A percentile compares a stretch with the other conserved stretches of the same genome.
Evolutionary conservation across 2,888 invertebrate genomes (phyloP).

Genomic region (Rhagophthalmus giganteus): DNA sequence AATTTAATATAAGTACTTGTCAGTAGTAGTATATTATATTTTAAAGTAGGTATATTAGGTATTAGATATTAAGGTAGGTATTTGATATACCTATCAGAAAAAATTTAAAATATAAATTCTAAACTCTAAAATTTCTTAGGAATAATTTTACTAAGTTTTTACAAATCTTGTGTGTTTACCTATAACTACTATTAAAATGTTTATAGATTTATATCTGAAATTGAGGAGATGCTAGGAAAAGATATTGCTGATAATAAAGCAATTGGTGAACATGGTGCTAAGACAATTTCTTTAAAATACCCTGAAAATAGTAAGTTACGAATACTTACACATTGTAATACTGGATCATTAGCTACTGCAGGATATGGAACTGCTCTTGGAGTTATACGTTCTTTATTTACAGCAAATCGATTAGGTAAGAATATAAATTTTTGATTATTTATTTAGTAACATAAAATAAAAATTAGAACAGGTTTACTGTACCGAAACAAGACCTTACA

Average conservation of each 20-base stretch:
- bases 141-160: no score
- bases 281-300: conserved; percentile 68
- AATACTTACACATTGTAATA: conserved; percentile 96
- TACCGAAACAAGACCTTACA: conserved; percentile 97
- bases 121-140: background rate
- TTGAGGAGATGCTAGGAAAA: conserved; percentile 81
- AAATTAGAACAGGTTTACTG: conserved; percentile 84
- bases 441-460: no score
- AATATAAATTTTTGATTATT: conserved; percentile 5
- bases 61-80: no score
- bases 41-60: no score
- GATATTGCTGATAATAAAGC: conserved; percentile 86
- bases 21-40: no score
- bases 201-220: conserved; percentile 72
- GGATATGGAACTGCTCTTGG: conserved; percentile 98
- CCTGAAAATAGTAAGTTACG: conserved; percentile 66
- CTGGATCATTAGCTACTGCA: conserved; percentile 95
- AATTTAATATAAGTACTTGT: no score
- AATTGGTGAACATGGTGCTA: conserved; percentile 83
- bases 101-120: background rate
- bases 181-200: no score
- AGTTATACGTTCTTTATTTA: conserved; percentile 83
- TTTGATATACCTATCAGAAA: no score
- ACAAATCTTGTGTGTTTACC: no score
- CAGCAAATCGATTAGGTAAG: conserved; percentile 70